A percentile compares a stretch with the other conserved stretches of the same genome.
phyloP scores from a whole-genome alignment of 2,113 vertebrate genomes.

The Ancistrus triradiatus region DNA sequence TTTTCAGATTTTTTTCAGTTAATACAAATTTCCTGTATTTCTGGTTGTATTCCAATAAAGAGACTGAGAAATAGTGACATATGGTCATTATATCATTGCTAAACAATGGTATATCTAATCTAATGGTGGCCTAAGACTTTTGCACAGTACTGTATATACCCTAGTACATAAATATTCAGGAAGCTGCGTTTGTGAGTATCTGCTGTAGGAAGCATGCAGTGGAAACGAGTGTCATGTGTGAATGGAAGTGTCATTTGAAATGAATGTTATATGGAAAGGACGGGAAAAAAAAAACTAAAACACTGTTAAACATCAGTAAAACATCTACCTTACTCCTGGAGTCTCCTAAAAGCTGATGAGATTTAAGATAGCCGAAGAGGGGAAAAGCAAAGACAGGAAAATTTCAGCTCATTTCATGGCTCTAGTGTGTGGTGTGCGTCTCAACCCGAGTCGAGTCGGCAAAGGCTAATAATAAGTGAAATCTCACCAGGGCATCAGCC shows the following conservation, averaged over 20 bases:
- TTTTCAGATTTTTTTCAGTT: too few relatives aligned
- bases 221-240: not conserved
- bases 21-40: too few relatives aligned
- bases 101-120: too few relatives aligned
- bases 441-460: too few relatives aligned
- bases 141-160: not conserved
- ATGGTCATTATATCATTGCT: too few relatives aligned
- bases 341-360: slow-evolving; percentile 91
- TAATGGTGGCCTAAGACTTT: too few relatives aligned
- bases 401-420: slow-evolving; percentile 8
- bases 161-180: not conserved
- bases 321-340: slow-evolving; percentile 85
- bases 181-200: not conserved
- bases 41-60: too few relatives aligned
- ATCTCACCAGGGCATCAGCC: slow-evolving; percentile 85
- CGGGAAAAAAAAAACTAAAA: not conserved
- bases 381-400: slow-evolving; percentile 35
- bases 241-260: not conserved
- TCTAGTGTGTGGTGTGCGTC: too few relatives aligned
- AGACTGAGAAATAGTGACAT: too few relatives aligned
- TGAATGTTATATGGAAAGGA: not conserved
- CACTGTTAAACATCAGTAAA: not conserved
- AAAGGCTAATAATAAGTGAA: not conserved
- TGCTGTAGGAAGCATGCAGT: slow-evolving; percentile 11
- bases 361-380: slow-evolving; percentile 56